Conservation (phyloP, 2,797 vertebrate genomes). For the Chiroxiphia lanceolata region DNA sequence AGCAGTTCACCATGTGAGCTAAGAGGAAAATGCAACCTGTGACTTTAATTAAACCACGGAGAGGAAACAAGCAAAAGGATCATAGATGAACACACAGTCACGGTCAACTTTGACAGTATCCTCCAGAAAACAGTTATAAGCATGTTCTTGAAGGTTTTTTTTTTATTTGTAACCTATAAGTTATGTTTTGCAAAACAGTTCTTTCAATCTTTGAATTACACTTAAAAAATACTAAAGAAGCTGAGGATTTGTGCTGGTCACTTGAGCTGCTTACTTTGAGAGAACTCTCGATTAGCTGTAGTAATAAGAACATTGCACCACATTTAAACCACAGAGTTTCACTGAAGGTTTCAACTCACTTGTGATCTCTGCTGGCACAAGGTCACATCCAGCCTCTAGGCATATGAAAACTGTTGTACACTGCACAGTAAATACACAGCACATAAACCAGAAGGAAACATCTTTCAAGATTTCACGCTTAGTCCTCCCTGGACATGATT, state of each 20-base stretch:
- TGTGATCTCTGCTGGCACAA: neutral
- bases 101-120: neutral
- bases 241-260: neutral
- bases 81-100: neutral
- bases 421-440: neutral
- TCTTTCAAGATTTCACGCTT: neutral
- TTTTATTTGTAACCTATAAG: neutral
- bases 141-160: neutral
- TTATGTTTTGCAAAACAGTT: neutral
- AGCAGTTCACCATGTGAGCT: neutral
- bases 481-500: fast-evolving
- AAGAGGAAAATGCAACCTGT: neutral
- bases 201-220: neutral
- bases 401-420: neutral
- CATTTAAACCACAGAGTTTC: neutral
- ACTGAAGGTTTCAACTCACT: neutral
- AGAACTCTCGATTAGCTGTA: neutral
- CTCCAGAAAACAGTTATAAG: neutral
- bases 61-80: neutral
- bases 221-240: neutral
- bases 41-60: neutral
- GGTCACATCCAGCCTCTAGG: neutral
- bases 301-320: neutral
- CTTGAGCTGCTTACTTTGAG: neutral
- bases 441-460: neutral